Evolutionary conservation across 1,140 invertebrate species (phyloP), one percentile per base, ranked within the genome.

Genomic region (Drosophila insularis): DNA sequence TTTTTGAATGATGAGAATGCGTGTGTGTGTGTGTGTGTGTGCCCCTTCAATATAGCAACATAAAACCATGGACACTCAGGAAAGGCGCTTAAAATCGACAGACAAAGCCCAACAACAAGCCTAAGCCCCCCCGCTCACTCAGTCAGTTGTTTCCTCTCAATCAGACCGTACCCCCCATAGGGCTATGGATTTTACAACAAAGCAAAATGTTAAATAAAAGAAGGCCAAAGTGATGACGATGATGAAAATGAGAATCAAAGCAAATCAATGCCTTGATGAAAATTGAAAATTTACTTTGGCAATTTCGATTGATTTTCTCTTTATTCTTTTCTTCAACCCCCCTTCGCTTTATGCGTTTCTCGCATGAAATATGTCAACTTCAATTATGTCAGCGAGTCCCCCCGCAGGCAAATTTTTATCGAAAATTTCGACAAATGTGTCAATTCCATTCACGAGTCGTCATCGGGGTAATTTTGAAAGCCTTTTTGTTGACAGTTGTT

Each of bases 281-380:
- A 86, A 86, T 86, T 87, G 82, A 86, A 86, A 87, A 87, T 86
- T 71, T 86, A 82, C 82, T 86, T 86, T 86, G 75, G 72, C 82
- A 86, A 87, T 81, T 86, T 73, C 43, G 40, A 66, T 68, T 63
- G 58, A 50, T 50, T 50, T 58, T 35, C 55, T 58, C 31, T 58
- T 58, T 58, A 50, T 50, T 50, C 43, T n/a, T 35, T 58, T 58
- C 27, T 55, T 31, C 31, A 10, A n/a, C 19, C 21, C 17, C 19
- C 27, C 10, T 4, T 4, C 11, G 11, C 4, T 37, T 37, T 13
- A 13, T 58, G 19, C 32, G 23, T 31, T 14, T 35, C 31, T 58
- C 32, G 82, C 87, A 73, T 79, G 75, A 86, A 86, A 86, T 86
- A 87, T 87, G 82, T 86, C 82, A 86, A 86, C 87, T 86, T 86